Percentiles rank a stretch among this genome's conserved stretches.
These are phyloP conservation scores for Muscicapa adusta DNA, from an alignment of 2,113 vertebrate species.

Conservation along the genomic window DNA sequence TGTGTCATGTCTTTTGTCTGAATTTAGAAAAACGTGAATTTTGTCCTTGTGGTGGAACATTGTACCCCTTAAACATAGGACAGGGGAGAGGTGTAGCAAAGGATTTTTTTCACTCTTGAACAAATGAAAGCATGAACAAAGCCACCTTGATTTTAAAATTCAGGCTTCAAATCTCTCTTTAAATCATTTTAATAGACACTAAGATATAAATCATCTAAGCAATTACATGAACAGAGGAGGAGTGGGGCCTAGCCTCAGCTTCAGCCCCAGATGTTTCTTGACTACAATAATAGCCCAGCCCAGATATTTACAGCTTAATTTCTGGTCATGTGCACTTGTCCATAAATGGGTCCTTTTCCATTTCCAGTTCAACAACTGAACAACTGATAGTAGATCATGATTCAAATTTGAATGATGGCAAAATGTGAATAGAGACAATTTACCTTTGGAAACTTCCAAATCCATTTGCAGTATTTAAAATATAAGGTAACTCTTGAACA, in stretches of 20 bases:
- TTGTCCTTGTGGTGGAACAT: constrained; percentile 47
- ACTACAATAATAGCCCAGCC: constrained; percentile 70
- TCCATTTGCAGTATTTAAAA: constrained; percentile 56
- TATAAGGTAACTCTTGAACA: constrained; percentile 7
- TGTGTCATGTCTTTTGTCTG: background rate
- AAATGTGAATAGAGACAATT: constrained; percentile 58
- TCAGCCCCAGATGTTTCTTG: constrained; percentile 76
- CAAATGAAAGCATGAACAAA: constrained; percentile 57
- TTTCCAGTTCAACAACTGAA: constrained; percentile 68
- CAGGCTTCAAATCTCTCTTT: constrained; percentile 69
- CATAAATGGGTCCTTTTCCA: constrained; percentile 71
- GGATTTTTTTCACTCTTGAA: background rate
- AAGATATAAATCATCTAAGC: constrained; percentile 75
- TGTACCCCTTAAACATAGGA: constrained; percentile 8
- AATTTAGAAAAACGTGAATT: constrained; percentile 20
- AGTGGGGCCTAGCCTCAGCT: constrained; percentile 58
- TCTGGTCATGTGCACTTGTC: constrained; percentile 73
- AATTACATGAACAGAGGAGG: constrained; percentile 73
- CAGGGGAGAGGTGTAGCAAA: background rate
- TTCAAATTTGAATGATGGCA: constrained; percentile 59
- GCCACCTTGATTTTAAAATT: constrained; percentile 63
- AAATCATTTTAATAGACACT: constrained; percentile 73
- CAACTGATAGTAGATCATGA: constrained; percentile 58
- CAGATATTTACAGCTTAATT: constrained; percentile 84
- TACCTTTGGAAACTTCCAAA: constrained; percentile 57